phyloP scores from a whole-genome alignment of 2,797 vertebrate species.

The Scyliorhinus canicula region DNA sequence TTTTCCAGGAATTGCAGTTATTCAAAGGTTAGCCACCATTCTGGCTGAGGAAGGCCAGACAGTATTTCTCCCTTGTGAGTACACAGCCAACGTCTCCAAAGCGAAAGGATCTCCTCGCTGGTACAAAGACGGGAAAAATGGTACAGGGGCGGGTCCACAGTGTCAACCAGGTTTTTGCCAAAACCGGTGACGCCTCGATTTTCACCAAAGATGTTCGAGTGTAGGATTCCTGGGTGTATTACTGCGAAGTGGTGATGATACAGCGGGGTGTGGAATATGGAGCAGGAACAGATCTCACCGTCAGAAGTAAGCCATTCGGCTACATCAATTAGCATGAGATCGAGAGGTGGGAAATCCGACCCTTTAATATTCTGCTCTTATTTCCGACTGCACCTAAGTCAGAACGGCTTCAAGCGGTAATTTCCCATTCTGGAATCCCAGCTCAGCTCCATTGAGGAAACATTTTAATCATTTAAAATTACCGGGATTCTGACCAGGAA shows the following conservation, averaged over 20 bases:
- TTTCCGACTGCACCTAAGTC: background rate
- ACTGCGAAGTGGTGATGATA: background rate
- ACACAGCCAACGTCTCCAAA: background rate
- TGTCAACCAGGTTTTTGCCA: background rate
- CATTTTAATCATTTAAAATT: no score
- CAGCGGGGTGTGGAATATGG: background rate
- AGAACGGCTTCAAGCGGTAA: background rate
- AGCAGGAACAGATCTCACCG: background rate
- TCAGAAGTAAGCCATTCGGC: background rate
- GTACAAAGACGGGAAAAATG: background rate
- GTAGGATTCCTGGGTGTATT: background rate
- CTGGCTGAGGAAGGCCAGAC: background rate
- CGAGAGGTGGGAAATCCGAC: accelerated
- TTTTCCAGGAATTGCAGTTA: background rate
- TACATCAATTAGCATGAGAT: no score
- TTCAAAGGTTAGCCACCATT: background rate
- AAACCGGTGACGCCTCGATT: background rate
- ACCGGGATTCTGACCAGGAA: no score
- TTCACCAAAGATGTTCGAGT: background rate
- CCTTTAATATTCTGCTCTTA: no score
- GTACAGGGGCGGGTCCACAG: background rate
- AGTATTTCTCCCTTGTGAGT: background rate
- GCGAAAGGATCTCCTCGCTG: background rate
- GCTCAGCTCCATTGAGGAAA: no score
- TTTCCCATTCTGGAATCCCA: no score